phyloP scores from a whole-genome alignment of 2,113 vertebrate genomes.

The Pycnonotus jocosus region DNA sequence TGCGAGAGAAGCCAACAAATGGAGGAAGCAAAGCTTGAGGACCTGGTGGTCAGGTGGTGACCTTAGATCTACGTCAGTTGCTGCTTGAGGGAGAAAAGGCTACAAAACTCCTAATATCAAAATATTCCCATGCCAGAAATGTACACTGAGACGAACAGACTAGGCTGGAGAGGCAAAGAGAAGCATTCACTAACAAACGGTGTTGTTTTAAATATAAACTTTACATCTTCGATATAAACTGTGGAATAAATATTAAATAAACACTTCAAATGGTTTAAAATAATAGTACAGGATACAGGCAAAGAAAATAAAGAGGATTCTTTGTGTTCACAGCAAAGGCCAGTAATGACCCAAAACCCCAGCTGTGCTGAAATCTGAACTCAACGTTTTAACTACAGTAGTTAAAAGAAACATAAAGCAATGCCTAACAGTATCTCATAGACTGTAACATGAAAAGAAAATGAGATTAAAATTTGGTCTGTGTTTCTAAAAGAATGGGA shows the following conservation, averaged over 20 bases:
- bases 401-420: constrained; percentile 24
- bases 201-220: constrained; percentile 48
- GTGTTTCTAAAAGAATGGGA: neutral
- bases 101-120: constrained; percentile 55
- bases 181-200: constrained; percentile 43
- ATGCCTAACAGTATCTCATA: neutral
- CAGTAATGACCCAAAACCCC: constrained; percentile 14
- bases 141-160: constrained; percentile 45
- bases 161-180: constrained; percentile 40
- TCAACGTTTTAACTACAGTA: constrained; percentile 9
- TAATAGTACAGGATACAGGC: neutral
- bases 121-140: constrained; percentile 59
- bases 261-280: constrained; percentile 21
- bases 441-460: neutral
- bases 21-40: constrained; percentile 38
- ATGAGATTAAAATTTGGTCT: constrained; percentile 2
- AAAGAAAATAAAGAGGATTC: constrained; percentile 2
- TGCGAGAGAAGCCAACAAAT: constrained; percentile 38
- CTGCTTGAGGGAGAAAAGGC: neutral
- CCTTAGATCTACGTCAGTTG: constrained; percentile 11
- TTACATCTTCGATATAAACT: constrained; percentile 51
- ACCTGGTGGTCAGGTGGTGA: neutral
- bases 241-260: constrained; percentile 58
- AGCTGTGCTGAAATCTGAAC: constrained; percentile 24
- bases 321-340: constrained; percentile 29